A percentile compares a stretch with the other conserved stretches of the same genome.
Conservation (phyloP, 2,797 vertebrate species). For the Parotocinclus haroldoi region DNA sequence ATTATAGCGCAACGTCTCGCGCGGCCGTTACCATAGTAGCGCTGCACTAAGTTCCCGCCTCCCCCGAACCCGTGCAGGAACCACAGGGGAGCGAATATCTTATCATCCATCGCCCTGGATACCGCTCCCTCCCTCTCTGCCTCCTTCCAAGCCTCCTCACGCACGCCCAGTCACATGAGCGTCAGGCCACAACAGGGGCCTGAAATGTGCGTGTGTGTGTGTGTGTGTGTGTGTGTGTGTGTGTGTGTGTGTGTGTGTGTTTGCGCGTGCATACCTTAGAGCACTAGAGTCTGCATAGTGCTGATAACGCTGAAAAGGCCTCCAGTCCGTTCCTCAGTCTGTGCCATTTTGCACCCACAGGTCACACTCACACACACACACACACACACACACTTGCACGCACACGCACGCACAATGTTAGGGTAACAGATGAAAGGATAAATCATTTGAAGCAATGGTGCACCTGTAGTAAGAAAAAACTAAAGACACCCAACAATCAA, state of each 20-base stretch:
- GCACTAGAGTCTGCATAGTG: slow-evolving; percentile 64
- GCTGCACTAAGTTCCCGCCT: slow-evolving; percentile 72
- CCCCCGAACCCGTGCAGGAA: slow-evolving; percentile 67
- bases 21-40: slow-evolving; percentile 91
- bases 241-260: slow-evolving; percentile 44
- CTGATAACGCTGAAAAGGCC: slow-evolving; percentile 73
- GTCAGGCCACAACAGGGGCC: slow-evolving; percentile 43
- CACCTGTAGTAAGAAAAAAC: slow-evolving; percentile 38
- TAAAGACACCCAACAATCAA: slow-evolving; percentile 6
- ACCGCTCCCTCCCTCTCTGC: slow-evolving; percentile 65
- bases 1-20: slow-evolving; percentile 83
- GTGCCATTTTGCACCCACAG: slow-evolving; percentile 33
- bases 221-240: slow-evolving; percentile 49
- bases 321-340: slow-evolving; percentile 68
- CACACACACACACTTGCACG: slow-evolving; percentile 24
- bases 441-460: slow-evolving; percentile 38
- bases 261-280: slow-evolving; percentile 36
- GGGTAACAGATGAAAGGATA: slow-evolving; percentile 17
- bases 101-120: slow-evolving; percentile 84
- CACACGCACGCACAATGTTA: slow-evolving; percentile 19
- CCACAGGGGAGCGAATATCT: slow-evolving; percentile 81
- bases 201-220: slow-evolving; percentile 36
- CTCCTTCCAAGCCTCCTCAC: slow-evolving; percentile 44
- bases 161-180: slow-evolving; percentile 46
- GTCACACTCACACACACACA: slow-evolving; percentile 31